These are phyloP conservation scores for Ptychobarbus kaznakovi DNA, from an alignment of 2,797 vertebrate genomes.

Conservation along the genomic window DNA sequence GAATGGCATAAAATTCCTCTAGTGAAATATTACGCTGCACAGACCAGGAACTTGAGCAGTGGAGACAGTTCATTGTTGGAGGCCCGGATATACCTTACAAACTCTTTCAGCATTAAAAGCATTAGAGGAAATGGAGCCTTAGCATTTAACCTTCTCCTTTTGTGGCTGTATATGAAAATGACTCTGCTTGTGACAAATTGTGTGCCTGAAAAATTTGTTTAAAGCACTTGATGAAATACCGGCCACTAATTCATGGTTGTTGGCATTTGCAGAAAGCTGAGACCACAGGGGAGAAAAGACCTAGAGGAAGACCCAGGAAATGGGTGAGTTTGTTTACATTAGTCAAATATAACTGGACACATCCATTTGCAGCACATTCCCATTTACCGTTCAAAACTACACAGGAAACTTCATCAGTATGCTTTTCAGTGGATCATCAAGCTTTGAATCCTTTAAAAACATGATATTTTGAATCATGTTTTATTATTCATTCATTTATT, in stretches of 20 bases:
- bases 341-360: not conserved
- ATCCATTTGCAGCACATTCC: not conserved
- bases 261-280: slow-evolving; percentile 75
- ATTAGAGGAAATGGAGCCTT: slow-evolving; percentile 36
- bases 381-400: not conserved
- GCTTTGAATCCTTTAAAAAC: not conserved
- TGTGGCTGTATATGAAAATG: slow-evolving; percentile 29
- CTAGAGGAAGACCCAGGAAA: slow-evolving; percentile 94
- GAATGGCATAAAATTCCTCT: slow-evolving; percentile 64
- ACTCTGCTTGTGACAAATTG: slow-evolving; percentile 40
- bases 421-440: not conserved
- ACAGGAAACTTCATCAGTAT: not conserved
- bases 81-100: slow-evolving; percentile 49
- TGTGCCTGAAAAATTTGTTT: slow-evolving; percentile 27
- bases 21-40: slow-evolving; percentile 65
- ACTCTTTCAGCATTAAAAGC: slow-evolving; percentile 25
- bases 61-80: slow-evolving; percentile 53
- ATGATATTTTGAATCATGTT: not conserved
- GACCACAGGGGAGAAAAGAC: slow-evolving; percentile 91
- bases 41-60: slow-evolving; percentile 34
- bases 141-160: slow-evolving; percentile 25
- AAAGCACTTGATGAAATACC: slow-evolving; percentile 19
- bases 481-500: not conserved
- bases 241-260: slow-evolving; percentile 45
- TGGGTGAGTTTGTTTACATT: slow-evolving; percentile 81